Conservation (phyloP, 2,888 invertebrate genomes). For the Caradrina kadenii region DNA sequence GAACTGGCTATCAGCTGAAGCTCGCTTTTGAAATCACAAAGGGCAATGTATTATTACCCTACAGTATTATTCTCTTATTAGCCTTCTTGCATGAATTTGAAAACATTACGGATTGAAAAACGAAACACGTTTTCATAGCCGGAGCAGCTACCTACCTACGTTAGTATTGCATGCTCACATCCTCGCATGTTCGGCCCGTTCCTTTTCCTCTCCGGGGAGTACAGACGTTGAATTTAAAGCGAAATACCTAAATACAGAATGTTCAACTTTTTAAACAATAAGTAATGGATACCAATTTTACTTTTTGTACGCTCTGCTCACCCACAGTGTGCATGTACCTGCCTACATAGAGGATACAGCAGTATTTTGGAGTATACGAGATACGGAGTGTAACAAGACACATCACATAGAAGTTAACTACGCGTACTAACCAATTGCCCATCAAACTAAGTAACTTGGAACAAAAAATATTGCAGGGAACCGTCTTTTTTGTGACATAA, state of each 20-base stretch:
- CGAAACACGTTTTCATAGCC: background rate
- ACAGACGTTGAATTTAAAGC: slow-evolving; percentile 35
- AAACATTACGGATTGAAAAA: background rate
- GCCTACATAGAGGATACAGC: too few relatives aligned
- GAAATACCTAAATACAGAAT: slow-evolving; percentile 23
- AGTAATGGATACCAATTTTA: slow-evolving; percentile 22
- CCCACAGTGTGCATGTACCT: background rate
- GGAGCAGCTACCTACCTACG: background rate
- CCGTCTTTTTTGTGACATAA: too few relatives aligned
- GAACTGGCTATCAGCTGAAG: background rate
- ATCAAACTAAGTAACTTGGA: too few relatives aligned
- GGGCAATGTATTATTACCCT: too few relatives aligned
- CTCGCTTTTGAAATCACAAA: background rate
- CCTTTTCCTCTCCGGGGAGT: slow-evolving; percentile 6
- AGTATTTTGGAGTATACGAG: too few relatives aligned
- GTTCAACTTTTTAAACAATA: slow-evolving; percentile 32
- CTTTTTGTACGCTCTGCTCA: slow-evolving; percentile 17
- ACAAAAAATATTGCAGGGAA: too few relatives aligned
- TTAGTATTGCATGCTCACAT: slow-evolving; percentile 20
- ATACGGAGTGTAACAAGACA: too few relatives aligned
- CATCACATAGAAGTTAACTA: too few relatives aligned
- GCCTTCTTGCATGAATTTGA: background rate
- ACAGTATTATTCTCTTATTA: background rate
- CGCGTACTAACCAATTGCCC: too few relatives aligned
- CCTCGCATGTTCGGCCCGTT: slow-evolving; percentile 2